Evolutionary conservation across 2,888 invertebrate species (phyloP).

Genomic region (Ophonus ardosiacus): DNA sequence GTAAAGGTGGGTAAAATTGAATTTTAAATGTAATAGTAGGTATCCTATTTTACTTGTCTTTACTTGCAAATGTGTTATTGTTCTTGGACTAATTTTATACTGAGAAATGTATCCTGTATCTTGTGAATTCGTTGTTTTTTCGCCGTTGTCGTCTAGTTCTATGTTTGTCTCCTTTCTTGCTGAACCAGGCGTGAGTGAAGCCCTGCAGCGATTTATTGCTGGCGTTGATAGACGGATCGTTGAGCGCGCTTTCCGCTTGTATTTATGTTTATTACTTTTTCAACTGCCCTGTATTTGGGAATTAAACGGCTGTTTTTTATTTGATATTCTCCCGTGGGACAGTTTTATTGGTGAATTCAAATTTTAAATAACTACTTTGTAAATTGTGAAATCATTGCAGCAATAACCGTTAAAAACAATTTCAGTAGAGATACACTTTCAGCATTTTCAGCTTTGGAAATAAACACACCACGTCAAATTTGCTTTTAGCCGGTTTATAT

Average conservation of each 20-base stretch:
- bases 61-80: too few species aligned
- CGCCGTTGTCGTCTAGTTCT: neutral
- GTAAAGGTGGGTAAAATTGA: too few species aligned
- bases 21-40: too few species aligned
- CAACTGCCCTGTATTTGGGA: constrained; percentile 42
- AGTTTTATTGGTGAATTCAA: constrained; percentile 26
- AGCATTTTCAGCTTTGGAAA: neutral
- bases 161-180: neutral
- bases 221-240: constrained; percentile 38
- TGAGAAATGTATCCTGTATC: too few species aligned
- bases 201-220: constrained; percentile 19
- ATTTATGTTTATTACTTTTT: constrained; percentile 48
- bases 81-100: too few species aligned
- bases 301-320: constrained; percentile 43
- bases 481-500: neutral
- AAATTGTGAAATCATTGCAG: constrained; percentile 42
- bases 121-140: too few species aligned
- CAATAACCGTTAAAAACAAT: constrained; percentile 32
- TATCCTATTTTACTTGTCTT: too few species aligned
- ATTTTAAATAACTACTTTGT: constrained; percentile 43
- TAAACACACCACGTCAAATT: neutral
- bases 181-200: neutral
- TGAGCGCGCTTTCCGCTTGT: constrained; percentile 16
- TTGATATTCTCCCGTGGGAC: constrained; percentile 25
- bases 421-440: neutral